These are phyloP conservation scores for Melitaea athalia DNA, from an alignment of 2,888 invertebrate species.

Conservation along the genomic window DNA sequence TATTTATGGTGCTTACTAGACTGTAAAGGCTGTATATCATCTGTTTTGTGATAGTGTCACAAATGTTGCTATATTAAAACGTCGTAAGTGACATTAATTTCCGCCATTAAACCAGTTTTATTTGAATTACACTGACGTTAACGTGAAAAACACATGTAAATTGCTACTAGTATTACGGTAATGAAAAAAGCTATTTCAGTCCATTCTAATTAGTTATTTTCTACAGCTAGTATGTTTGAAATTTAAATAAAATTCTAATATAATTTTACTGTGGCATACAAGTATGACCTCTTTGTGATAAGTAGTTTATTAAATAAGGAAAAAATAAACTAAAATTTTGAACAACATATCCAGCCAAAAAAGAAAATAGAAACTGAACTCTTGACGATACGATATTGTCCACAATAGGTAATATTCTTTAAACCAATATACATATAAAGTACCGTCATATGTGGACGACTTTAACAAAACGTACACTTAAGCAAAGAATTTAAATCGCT, in stretches of 20 bases:
- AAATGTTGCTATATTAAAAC: slow-evolving; percentile 19
- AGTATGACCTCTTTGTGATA: neutral
- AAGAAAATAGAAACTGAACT: slow-evolving; percentile 9
- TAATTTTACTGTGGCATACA: neutral
- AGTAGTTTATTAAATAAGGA: neutral
- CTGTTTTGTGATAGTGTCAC: neutral
- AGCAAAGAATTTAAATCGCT: slow-evolving; percentile 67
- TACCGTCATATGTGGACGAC: slow-evolving; percentile 39
- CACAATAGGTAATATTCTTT: slow-evolving; percentile 20
- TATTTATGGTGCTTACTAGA: neutral
- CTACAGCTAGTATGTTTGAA: neutral
- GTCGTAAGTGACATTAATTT: slow-evolving; percentile 18
- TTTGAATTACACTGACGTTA: slow-evolving; percentile 15
- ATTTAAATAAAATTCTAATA: neutral
- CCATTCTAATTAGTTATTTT: neutral
- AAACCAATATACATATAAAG: slow-evolving; percentile 32
- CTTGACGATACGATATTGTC: slow-evolving; percentile 9
- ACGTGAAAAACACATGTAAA: slow-evolving; percentile 24
- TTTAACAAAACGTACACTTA: slow-evolving; percentile 51
- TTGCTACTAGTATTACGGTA: slow-evolving; percentile 7
- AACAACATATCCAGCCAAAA: slow-evolving; percentile 3
- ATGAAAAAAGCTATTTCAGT: slow-evolving; percentile 2
- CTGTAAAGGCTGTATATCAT: neutral
- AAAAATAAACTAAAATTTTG: slow-evolving; percentile 13
- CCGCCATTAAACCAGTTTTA: slow-evolving; percentile 13